phyloP scores from a whole-genome alignment of 2,888 invertebrate species.

The Rosalia funebris region DNA sequence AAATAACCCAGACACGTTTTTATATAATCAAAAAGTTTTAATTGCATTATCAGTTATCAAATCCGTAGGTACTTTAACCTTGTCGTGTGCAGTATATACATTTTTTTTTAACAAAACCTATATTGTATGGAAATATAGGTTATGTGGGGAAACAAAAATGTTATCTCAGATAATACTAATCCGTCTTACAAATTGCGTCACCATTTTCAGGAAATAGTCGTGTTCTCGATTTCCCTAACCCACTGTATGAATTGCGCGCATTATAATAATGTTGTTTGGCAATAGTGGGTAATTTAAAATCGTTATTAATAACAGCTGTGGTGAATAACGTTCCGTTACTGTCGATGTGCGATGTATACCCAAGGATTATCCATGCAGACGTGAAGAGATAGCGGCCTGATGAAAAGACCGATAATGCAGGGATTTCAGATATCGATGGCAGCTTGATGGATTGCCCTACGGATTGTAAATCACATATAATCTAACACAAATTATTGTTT shows the following conservation, averaged over 20 bases:
- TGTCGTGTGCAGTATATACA: too few relatives aligned
- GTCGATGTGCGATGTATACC: conserved; percentile 46
- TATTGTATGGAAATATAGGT: background rate
- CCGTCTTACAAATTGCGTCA: background rate
- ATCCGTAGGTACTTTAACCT: too few relatives aligned
- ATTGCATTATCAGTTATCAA: too few relatives aligned
- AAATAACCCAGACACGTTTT: too few relatives aligned
- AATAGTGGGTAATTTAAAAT: conserved; percentile 28
- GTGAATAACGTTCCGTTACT: conserved; percentile 31
- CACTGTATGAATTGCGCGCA: conserved; percentile 9
- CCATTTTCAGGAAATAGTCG: background rate
- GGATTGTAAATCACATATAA: conserved; percentile 66
- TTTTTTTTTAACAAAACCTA: background rate
- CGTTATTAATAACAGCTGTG: conserved; percentile 24
- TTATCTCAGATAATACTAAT: background rate
- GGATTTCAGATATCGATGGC: conserved; percentile 65
- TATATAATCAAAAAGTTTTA: too few relatives aligned
- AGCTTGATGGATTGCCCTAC: conserved; percentile 63
- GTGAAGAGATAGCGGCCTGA: conserved; percentile 60
- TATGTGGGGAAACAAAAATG: background rate
- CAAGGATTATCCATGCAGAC: conserved; percentile 60
- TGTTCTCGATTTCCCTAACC: background rate
- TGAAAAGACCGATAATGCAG: conserved; percentile 63
- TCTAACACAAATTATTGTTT: conserved; percentile 61
- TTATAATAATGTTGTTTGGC: conserved; percentile 28